Evolutionary conservation across 2,113 vertebrate species (phyloP).

Genomic region (Romanogobio albipinnatus): DNA sequence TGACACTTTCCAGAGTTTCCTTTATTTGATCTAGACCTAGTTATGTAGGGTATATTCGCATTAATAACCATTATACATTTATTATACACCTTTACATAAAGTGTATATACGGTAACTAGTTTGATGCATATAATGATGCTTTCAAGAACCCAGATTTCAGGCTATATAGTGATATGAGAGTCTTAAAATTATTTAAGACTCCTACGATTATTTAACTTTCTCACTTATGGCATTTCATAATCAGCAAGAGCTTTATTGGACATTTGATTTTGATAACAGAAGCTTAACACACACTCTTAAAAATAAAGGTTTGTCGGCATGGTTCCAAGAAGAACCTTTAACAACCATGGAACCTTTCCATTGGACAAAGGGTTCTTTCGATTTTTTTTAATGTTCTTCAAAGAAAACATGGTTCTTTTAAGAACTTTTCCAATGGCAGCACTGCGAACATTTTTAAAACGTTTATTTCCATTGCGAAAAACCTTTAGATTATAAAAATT

Average conservation of each 20-base stretch:
- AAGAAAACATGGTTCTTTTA: no score
- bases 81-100: neutral
- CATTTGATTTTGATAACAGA: neutral
- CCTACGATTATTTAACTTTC: neutral
- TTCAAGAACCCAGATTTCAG: neutral
- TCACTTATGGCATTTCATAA: neutral
- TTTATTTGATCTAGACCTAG: slow-evolving; percentile 50
- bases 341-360: no score
- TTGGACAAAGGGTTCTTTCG: no score
- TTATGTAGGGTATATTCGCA: slow-evolving; percentile 10
- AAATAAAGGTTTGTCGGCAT: no score
- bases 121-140: neutral
- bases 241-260: neutral
- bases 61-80: neutral
- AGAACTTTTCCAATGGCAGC: no score
- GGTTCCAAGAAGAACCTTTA: no score
- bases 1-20: slow-evolving; percentile 66
- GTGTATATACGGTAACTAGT: no score
- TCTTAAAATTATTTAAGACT: neutral
- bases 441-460: no score
- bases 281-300: no score
- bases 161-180: neutral
- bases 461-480: no score
- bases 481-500: no score
- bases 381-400: no score